A percentile compares a stretch with the other conserved stretches of the same genome.
Conservation (phyloP, 2,797 vertebrate species). For the Oryzias sinensis region DNA sequence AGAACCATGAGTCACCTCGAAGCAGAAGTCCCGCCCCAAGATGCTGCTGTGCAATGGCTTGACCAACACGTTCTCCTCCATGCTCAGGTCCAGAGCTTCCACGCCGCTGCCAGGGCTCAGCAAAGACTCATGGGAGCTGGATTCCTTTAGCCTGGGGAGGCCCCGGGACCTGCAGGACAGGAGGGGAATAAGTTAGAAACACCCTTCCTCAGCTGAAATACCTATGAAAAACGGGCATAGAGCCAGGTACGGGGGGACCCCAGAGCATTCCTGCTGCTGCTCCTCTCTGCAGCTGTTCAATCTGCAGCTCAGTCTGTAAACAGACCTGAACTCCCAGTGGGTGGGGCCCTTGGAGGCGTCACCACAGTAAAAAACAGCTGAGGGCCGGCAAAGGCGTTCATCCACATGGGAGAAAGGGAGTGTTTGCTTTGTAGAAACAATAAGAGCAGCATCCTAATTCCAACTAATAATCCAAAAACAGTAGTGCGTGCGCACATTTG, state of each 20-base stretch:
- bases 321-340: constrained; percentile 13
- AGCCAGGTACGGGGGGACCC: constrained; percentile 82
- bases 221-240: constrained; percentile 85
- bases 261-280: constrained; percentile 76
- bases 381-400: constrained; percentile 49
- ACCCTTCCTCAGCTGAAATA: constrained; percentile 42
- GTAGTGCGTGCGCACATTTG: constrained; percentile 4
- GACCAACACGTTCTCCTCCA: constrained; percentile 87
- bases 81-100: constrained; percentile 88
- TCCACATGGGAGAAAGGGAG: constrained; percentile 9
- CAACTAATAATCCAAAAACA: too few relatives aligned
- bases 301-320: background rate
- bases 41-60: constrained; percentile 95
- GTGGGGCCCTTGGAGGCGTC: constrained; percentile 63
- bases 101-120: constrained; percentile 86
- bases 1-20: constrained; percentile 81
- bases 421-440: too few relatives aligned
- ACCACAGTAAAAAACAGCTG: constrained; percentile 72
- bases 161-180: constrained; percentile 79
- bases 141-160: constrained; percentile 90
- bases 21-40: constrained; percentile 95
- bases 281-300: constrained; percentile 22
- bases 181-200: background rate
- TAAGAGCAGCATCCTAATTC: too few relatives aligned
- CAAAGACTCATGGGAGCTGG: constrained; percentile 90